phyloP scores from a whole-genome alignment of 2,113 vertebrate genomes.

The Anser brachyrhynchus region DNA sequence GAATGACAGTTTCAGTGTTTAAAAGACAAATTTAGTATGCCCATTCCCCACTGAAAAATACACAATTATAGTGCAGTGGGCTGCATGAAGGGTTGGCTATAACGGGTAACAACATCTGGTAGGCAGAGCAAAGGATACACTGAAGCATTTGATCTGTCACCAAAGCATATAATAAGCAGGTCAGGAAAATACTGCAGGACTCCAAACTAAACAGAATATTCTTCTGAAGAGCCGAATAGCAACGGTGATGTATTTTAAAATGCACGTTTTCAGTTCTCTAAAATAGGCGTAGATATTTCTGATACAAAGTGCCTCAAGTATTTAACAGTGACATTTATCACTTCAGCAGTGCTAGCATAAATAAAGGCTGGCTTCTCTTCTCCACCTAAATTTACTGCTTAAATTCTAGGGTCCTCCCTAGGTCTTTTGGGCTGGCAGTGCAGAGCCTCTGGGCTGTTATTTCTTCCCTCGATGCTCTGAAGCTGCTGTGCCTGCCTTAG shows the following conservation, averaged over 20 bases:
- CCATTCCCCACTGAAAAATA: not conserved
- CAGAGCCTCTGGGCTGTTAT: not conserved
- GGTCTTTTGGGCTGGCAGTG: not conserved
- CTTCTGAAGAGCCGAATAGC: not conserved
- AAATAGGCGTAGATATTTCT: conserved; percentile 1
- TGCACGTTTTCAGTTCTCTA: not conserved
- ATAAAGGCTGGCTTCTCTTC: not conserved
- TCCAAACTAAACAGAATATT: conserved; percentile 25
- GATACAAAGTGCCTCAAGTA: not conserved
- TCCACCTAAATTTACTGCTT: not conserved
- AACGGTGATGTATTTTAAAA: not conserved
- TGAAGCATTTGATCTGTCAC: conserved; percentile 31
- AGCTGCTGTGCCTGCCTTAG: not conserved
- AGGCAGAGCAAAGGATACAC: conserved; percentile 5
- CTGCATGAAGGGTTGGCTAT: not conserved
- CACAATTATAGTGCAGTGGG: not conserved
- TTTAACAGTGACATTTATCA: conserved; percentile 12
- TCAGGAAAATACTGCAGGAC: not conserved
- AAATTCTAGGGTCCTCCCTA: not conserved
- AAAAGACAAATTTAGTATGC: conserved; percentile 32
- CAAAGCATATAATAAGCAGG: conserved; percentile 4
- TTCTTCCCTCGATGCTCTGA: not conserved
- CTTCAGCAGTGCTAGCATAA: conserved; percentile 4
- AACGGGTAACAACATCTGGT: conserved; percentile 1
- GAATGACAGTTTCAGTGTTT: not conserved